A percentile compares a stretch with the other conserved stretches of the same genome.
Evolutionary conservation across 2,797 vertebrate species (phyloP).

Genomic region (Aulostomus chinensis): DNA sequence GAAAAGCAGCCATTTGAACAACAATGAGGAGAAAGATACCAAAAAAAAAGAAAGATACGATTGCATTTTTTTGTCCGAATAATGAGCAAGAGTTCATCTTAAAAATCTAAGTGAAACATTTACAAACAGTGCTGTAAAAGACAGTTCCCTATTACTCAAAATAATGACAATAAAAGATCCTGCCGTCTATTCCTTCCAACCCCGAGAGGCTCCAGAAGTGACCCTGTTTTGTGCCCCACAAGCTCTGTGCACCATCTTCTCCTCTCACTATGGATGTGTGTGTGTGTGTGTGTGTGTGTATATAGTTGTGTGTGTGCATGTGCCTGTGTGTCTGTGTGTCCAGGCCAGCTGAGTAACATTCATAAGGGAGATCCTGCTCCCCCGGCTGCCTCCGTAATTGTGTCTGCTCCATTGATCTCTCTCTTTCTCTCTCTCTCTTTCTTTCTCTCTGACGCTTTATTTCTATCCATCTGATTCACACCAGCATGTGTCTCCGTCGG

Average conservation of each 20-base stretch:
- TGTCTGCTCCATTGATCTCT: slow-evolving; percentile 24
- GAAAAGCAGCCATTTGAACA: slow-evolving; percentile 73
- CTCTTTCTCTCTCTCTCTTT: too few species aligned
- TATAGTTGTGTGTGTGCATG: slow-evolving; percentile 16
- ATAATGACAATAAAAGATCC: slow-evolving; percentile 61
- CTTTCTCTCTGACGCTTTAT: too few species aligned
- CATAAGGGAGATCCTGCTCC: slow-evolving; percentile 93
- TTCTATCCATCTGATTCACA: slow-evolving; percentile 79
- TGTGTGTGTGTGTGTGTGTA: slow-evolving; percentile 38
- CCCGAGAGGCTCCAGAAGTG: slow-evolving; percentile 62
- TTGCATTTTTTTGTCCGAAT: slow-evolving; percentile 65
- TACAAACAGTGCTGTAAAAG: slow-evolving; percentile 78
- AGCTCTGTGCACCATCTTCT: slow-evolving; percentile 68
- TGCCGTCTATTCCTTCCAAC: slow-evolving; percentile 54
- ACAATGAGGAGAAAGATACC: slow-evolving; percentile 58
- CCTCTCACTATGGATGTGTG: slow-evolving; percentile 60
- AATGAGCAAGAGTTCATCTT: slow-evolving; percentile 68
- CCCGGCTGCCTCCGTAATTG: slow-evolving; percentile 45
- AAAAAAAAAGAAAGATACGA: slow-evolving; percentile 50
- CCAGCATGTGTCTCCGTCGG: slow-evolving; percentile 97
- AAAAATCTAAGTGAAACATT: slow-evolving; percentile 73
- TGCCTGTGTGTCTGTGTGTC: slow-evolving; percentile 34
- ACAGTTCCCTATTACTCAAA: slow-evolving; percentile 68
- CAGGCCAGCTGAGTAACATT: slow-evolving; percentile 94
- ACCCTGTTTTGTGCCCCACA: slow-evolving; percentile 71